Percentiles rank a stretch among this genome's conserved stretches.
These are phyloP conservation scores for Tragelaphus strepsiceros DNA, from an alignment of 2,113 vertebrate species.

Conservation along the genomic window DNA sequence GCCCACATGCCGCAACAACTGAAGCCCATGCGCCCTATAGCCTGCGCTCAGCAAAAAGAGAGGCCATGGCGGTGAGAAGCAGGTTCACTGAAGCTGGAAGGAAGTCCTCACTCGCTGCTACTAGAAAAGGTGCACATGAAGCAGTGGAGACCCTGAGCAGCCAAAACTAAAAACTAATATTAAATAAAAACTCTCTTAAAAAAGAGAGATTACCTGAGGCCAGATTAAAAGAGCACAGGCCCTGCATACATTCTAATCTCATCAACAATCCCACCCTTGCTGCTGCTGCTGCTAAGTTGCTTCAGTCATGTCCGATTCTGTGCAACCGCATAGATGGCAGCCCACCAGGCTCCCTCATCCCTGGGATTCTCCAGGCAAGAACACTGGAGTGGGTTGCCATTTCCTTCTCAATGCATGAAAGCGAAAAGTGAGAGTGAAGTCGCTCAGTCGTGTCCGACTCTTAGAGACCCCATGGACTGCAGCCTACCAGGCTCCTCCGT, in stretches of 20 bases:
- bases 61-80: accelerated
- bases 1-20: accelerated
- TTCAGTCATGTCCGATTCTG: background rate
- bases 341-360: background rate
- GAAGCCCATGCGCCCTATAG: accelerated
- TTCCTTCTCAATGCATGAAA: background rate
- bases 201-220: background rate
- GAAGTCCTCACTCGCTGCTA: background rate
- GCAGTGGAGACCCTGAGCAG: background rate
- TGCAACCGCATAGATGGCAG: background rate
- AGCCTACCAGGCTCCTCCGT: accelerated
- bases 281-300: background rate
- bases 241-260: background rate
- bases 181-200: background rate
- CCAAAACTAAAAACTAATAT: background rate
- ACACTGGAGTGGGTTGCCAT: background rate
- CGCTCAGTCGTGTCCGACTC: accelerated
- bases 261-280: background rate
- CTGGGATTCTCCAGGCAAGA: background rate
- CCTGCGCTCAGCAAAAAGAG: background rate
- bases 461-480: accelerated
- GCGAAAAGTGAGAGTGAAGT: background rate
- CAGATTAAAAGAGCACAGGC: background rate
- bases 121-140: background rate
- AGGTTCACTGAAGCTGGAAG: too few relatives aligned